Percentiles rank a stretch among this genome's conserved stretches.
Evolutionary conservation across 2,888 invertebrate species (phyloP).

Genomic region (Clunio marinus): DNA sequence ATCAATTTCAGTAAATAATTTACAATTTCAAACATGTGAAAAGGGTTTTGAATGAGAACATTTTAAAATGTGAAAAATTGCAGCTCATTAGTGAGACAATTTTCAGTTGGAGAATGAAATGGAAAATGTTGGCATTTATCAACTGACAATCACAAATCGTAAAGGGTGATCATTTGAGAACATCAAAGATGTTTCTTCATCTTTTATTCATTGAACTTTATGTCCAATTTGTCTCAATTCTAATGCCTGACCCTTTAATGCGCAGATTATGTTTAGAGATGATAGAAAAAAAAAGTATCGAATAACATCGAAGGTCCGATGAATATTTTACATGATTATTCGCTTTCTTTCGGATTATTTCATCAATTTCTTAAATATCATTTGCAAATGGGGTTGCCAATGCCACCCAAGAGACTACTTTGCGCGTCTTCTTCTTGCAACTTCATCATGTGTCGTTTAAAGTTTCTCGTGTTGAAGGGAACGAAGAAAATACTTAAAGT

Average conservation of each 20-base stretch:
- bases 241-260: neutral
- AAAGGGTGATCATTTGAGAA: slow-evolving; percentile 9
- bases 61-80: slow-evolving; percentile 34
- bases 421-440: neutral
- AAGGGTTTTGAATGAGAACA: neutral
- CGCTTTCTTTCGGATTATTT: slow-evolving; percentile 10
- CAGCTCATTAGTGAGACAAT: slow-evolving; percentile 29
- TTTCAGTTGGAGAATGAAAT: too few relatives aligned
- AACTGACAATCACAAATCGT: slow-evolving; percentile 24
- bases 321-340: slow-evolving; percentile 5
- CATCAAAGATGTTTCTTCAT: neutral
- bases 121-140: slow-evolving; percentile 13
- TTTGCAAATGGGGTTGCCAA: slow-evolving; percentile 35
- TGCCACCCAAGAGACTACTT: slow-evolving; percentile 35
- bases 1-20: neutral
- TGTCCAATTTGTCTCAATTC: slow-evolving; percentile 37
- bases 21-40: neutral
- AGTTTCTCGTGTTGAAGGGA: neutral
- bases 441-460: neutral
- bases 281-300: slow-evolving; percentile 25
- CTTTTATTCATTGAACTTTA: slow-evolving; percentile 29
- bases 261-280: too few relatives aligned
- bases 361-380: slow-evolving; percentile 29
- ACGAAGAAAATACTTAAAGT: too few relatives aligned
- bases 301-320: neutral